Evolutionary conservation across 2,797 vertebrate species (phyloP), one percentile per base, ranked within the genome.

Genomic region (Rhyacichthys aspro): DNA sequence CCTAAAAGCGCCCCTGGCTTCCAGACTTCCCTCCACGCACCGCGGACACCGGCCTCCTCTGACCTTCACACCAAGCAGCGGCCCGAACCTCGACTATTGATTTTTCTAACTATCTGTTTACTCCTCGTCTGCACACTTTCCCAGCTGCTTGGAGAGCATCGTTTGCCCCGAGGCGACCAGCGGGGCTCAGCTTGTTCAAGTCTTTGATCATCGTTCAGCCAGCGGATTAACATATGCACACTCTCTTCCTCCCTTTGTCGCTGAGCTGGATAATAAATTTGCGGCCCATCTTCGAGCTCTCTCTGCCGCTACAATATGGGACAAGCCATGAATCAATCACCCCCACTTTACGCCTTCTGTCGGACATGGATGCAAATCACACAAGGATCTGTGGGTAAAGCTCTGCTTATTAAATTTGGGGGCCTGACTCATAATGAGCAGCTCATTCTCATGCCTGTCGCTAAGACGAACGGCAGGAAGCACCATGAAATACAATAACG

Each of bases 181-280:
- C 90, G 76, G 90, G 91, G 90, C 93, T 92, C 84, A 87, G 89
- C 92, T 89, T 94, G 90, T 92, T 94, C 84, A 78, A 86, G 82
- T 84, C 93, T 94, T 94, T 93, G 94, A 95, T 95, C 93, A 91
- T 86, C 90, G 90, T 91, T 89, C 90, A 91, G 88, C 89, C 88
- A 73, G 69, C 60, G 89, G 87, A 93, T 93, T 94, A 94, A 90
- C 92, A 93, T 93, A 91, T 87, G 88, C 86, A 91, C 81, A 82
- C 90, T 81, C 91, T 91, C 91, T 90, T 87, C 87, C 90, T 87
- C 86, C 88, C 91, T 90, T 92, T 90, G 91, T 92, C 91, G 81
- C 90, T 69, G 79, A 78, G 86, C 84, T 90, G 90, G 86, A 88
- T 91, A 89, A 91, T 91, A 88, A 93, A 90, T 89, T 87, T 83